Evolutionary conservation across 2,888 invertebrate genomes (phyloP).

Genomic region (Sinohyriopsis cumingii): DNA sequence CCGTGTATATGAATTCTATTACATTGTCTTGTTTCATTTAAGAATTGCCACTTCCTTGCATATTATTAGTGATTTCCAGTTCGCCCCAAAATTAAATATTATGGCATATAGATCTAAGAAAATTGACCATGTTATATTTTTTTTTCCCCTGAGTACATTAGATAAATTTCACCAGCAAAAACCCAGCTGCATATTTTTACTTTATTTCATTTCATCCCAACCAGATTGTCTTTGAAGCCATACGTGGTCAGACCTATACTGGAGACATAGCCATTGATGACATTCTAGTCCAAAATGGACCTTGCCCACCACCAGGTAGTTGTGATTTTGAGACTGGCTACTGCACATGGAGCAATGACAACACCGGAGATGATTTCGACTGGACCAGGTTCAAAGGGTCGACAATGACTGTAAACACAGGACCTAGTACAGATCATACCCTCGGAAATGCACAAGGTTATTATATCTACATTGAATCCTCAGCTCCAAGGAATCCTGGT

Average conservation of each 20-base stretch:
- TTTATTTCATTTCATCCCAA: too few species aligned
- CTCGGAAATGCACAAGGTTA: conserved; percentile 41
- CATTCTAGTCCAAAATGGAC: conserved; percentile 42
- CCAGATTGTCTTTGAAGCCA: conserved; percentile 63
- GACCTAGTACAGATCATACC: conserved; percentile 58
- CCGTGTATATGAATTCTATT: too few species aligned
- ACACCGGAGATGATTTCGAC: conserved; percentile 56
- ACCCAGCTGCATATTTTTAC: too few species aligned
- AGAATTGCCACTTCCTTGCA: too few species aligned
- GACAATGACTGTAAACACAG: conserved; percentile 45
- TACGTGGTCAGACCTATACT: conserved; percentile 40
- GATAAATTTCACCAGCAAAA: too few species aligned
- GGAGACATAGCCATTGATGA: conserved; percentile 68
- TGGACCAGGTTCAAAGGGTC: conserved; percentile 51
- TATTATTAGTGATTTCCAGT: too few species aligned
- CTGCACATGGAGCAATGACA: conserved; percentile 52
- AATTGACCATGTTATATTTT: too few species aligned
- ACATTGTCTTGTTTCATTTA: too few species aligned
- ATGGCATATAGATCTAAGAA: too few species aligned
- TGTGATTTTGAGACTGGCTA: conserved; percentile 64
- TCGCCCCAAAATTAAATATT: too few species aligned
- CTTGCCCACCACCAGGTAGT: conserved; percentile 47
- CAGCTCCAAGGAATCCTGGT: conserved; percentile 76
- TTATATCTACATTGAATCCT: conserved; percentile 77
- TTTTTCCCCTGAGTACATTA: too few species aligned